Evolutionary conservation across 2,797 vertebrate species (phyloP).

Genomic region (Pseudomugil tenellus): DNA sequence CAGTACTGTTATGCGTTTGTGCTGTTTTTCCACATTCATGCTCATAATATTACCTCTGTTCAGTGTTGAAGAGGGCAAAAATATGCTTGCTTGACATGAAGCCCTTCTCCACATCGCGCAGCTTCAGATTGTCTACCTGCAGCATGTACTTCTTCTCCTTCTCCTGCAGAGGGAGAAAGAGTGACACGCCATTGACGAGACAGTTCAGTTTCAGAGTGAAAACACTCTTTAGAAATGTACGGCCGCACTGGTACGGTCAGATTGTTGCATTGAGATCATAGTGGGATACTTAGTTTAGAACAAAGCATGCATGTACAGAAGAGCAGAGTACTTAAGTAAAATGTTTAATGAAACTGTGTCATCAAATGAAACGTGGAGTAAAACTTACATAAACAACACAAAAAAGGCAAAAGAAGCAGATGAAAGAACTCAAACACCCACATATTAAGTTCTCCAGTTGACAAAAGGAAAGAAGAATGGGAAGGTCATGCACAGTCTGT

Average conservation of each 20-base stretch:
- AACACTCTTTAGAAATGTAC: conserved; percentile 14
- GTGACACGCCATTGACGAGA: conserved; percentile 15
- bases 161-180: conserved; percentile 87
- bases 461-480: conserved; percentile 41
- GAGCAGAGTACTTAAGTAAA: not conserved
- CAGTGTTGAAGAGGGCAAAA: conserved; percentile 98
- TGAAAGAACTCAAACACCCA: conserved; percentile 15
- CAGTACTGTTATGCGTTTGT: too few species aligned
- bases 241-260: not conserved
- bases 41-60: conserved; percentile 87
- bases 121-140: conserved; percentile 95
- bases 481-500: conserved; percentile 63
- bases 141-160: conserved; percentile 99
- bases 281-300: not conserved
- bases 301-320: not conserved
- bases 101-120: conserved; percentile 95
- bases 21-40: not conserved
- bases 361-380: conserved; percentile 1
- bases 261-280: not conserved
- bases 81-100: conserved; percentile 99
- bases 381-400: not conserved
- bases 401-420: conserved; percentile 18
- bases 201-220: conserved; percentile 4
- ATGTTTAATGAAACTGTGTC: not conserved
- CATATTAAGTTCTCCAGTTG: conserved; percentile 40